Conservation (phyloP, 2,113 vertebrate species). For the Cyprinodon brontotheroides region DNA sequence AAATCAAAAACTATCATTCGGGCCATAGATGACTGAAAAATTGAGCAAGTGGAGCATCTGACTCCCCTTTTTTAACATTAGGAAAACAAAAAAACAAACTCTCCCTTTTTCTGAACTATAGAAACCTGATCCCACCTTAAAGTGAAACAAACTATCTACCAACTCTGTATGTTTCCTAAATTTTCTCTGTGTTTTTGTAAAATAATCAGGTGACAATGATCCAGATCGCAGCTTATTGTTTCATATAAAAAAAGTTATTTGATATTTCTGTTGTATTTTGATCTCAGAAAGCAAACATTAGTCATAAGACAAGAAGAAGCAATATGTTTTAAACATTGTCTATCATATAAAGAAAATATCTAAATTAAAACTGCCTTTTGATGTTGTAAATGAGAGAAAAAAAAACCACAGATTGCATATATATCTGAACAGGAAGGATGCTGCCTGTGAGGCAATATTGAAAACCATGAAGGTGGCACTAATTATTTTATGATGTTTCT, state of each 20-base stretch:
- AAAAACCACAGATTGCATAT: conserved; percentile 11
- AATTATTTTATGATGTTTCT: conserved; percentile 53
- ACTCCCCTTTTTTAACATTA: neutral
- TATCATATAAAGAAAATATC: neutral
- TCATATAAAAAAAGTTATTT: neutral
- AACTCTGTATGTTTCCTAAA: no score
- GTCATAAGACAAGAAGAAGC: neutral
- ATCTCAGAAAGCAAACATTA: neutral
- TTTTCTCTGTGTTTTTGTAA: neutral
- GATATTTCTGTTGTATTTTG: neutral
- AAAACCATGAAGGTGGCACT: conserved; percentile 46
- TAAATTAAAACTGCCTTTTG: neutral
- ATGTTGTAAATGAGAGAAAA: conserved; percentile 23
- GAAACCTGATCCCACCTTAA: no score
- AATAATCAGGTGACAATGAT: neutral
- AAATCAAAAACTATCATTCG: no score
- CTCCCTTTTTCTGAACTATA: no score
- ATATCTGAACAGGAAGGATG: conserved; percentile 20
- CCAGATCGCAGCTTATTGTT: no score
- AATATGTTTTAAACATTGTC: neutral
- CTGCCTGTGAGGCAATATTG: conserved; percentile 11
- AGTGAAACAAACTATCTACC: no score
- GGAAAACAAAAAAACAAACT: neutral
- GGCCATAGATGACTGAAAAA: neutral
- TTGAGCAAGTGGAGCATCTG: neutral